Evolutionary conservation across 2,888 invertebrate species (phyloP), one percentile per base, ranked within the genome.

Genomic region (Acleris holmiana): DNA sequence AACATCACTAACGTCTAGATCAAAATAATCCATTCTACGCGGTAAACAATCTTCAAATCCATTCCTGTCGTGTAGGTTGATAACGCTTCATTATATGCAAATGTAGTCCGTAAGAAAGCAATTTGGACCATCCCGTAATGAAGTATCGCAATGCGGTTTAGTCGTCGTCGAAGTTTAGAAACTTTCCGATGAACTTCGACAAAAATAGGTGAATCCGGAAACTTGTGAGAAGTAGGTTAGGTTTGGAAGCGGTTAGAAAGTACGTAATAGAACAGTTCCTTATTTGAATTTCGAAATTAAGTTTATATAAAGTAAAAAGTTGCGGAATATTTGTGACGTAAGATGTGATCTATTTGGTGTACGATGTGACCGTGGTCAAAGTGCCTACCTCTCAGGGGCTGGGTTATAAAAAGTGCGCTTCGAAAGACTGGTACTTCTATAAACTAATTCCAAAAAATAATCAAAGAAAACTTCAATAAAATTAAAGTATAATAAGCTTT

Each of bases 131-230:
- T 65, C 46, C 49, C 49, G 55, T 46, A 44, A 54, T 59, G 47
- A 46, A 59, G 54, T 65, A 65, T 49, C 59, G 59, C 54, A 65
- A 35, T 46, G 65, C 46, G 49, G 59, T 65, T 60, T 53, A 55
- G 21, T 19, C 55, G 21, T 65, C 44, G 21, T 41, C 53, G 53
- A n/a, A 60, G 59, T 65, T 65, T 17, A 41, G 41, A 60, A 65
- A 60, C 49, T 65, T 59, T 59, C 18, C 35, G 59, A 65, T 59
- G 35, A n/a, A 65, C 53, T 64, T 58, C 35, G 55, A 54, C 59
- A 60, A 60, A 65, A 65, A 59, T 65, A 49, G 65, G 49, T 25
- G 61, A 18, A 65, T 35, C 54, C 55, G 41, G 41, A 41, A 64
- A 64, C 64, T 64, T 59, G 41, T 23, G 48, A 41, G 58, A 58